These are phyloP conservation scores for Tromatobia lineatoria DNA, from an alignment of 2,888 invertebrate species.

Conservation along the genomic window DNA sequence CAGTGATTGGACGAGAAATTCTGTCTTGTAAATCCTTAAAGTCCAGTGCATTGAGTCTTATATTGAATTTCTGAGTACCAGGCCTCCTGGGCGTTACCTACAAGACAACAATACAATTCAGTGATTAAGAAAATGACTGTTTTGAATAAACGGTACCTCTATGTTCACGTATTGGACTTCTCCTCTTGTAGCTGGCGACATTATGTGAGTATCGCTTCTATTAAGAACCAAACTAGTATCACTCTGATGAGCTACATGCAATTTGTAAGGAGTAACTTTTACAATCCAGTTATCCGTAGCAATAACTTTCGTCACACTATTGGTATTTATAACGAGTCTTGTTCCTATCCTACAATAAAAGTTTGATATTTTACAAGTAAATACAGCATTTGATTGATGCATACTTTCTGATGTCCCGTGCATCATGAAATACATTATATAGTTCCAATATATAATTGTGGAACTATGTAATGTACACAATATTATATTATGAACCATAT, in stretches of 20 bases:
- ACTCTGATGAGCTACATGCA: constrained; percentile 92
- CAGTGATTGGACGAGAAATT: constrained; percentile 89
- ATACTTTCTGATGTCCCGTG: not conserved
- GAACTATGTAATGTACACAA: no score
- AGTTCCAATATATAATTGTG: no score
- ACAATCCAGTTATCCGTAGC: constrained; percentile 96
- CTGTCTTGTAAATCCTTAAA: constrained; percentile 92
- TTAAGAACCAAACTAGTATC: constrained; percentile 92
- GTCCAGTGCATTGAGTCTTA: constrained; percentile 92
- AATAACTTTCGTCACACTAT: constrained; percentile 90
- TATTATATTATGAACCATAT: no score
- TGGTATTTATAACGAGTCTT: constrained; percentile 90
- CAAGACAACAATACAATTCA: not conserved
- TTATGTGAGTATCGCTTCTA: constrained; percentile 90
- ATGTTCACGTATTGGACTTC: constrained; percentile 94
- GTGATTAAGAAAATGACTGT: not conserved
- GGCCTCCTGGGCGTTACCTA: constrained; percentile 89
- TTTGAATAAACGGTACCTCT: constrained; percentile 81
- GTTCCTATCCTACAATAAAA: constrained; percentile 78
- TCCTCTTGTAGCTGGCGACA: constrained; percentile 90
- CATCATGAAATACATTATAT: no score
- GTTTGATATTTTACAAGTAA: not conserved
- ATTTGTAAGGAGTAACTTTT: constrained; percentile 91
- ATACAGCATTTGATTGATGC: not conserved
- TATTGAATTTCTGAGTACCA: constrained; percentile 88